Evolutionary conservation across 2,888 invertebrate species (phyloP), one percentile per base, ranked within the genome.

Genomic region (Thalpophila matura): DNA sequence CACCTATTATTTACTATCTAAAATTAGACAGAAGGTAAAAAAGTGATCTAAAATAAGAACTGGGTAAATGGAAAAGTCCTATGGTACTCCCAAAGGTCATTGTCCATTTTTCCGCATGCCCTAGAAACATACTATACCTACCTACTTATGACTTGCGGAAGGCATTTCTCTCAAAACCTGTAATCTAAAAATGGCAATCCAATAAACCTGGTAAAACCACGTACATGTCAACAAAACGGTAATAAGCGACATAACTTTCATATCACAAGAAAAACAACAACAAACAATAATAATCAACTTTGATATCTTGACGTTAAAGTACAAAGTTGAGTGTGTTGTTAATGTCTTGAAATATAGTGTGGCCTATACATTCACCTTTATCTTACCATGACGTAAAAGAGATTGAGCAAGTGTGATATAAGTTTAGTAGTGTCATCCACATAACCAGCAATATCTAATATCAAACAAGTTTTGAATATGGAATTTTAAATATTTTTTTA

Each of bases 401-500:
- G 40, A 51, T 68, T 58, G 45, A 40, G 74, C 10, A 73, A 69
- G 27, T 42, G 10, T 68, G 55, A 60, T 68, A 58, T 47, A 53
- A 70, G 55, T 63, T 70, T 26, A 58, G 31, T 58, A 49, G 74
- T 64, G 58, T 69, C 74, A 69, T 53, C 7, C 42, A 18, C 18
- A 16, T 27, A 14, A 27, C 3, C 35, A n/a, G 18, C 27, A 43
- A 20, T 10, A 50, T 38, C 2, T 6, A 10, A 26, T 16, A 27
- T 18, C 7, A 6, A 7, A 20, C 7, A 42, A 10, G 12, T 47
- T 47, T 22, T 33, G 6, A 7, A 47, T 20, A 27, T 5, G 14
- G 18, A 33, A 12, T n/a, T n/a, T n/a, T n/a, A n/a, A n/a, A n/a
- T n/a, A n/a, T n/a, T n/a, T n/a, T n/a, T n/a, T n/a, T n/a, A n/a